Conservation (phyloP, 2,113 vertebrate species). For the Andinoacara biseriatus region DNA sequence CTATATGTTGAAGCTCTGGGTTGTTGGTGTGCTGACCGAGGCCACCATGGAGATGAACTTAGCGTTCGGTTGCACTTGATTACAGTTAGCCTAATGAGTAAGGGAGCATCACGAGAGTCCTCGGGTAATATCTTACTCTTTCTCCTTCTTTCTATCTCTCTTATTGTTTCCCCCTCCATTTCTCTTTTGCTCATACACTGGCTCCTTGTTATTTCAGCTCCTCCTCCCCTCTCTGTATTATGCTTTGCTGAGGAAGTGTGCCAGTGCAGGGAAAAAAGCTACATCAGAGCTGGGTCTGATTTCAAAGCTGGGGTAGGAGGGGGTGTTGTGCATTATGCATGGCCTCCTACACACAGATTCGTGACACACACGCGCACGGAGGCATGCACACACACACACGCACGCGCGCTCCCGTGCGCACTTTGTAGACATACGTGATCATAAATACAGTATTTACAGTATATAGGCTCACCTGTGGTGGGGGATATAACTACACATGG, state of each 20-base stretch:
- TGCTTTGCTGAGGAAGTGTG: constrained; percentile 59
- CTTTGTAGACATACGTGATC: background rate
- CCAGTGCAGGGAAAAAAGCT: constrained; percentile 47
- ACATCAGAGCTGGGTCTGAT: constrained; percentile 49
- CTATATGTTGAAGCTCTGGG: constrained; percentile 25
- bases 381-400: background rate
- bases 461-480: background rate
- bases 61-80: constrained; percentile 21
- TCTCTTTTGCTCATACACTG: background rate
- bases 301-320: constrained; percentile 68
- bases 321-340: constrained; percentile 72
- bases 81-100: constrained; percentile 3
- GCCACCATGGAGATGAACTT: constrained; percentile 48
- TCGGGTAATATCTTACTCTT: background rate
- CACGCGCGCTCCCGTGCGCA: constrained; percentile 2
- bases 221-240: constrained; percentile 9
- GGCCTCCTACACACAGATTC: constrained; percentile 66
- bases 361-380: constrained; percentile 6
- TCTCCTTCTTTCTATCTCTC: background rate
- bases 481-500: background rate
- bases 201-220: background rate
- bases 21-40: constrained; percentile 5
- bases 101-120: background rate
- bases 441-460: background rate
- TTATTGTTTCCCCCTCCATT: constrained; percentile 12